phyloP scores from a whole-genome alignment of 2,888 invertebrate genomes.

The Microctonus brassicae region DNA sequence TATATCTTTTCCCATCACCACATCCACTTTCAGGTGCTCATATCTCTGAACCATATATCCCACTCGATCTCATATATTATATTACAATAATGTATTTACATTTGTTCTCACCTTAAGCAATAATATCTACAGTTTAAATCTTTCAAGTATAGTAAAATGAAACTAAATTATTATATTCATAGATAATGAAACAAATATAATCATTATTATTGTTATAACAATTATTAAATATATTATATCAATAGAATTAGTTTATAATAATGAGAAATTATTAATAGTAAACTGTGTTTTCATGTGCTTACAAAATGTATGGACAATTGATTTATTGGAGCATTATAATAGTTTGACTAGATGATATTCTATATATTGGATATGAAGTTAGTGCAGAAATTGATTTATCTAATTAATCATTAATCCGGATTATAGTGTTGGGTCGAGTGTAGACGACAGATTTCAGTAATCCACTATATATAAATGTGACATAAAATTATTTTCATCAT shows the following conservation, averaged over 20 bases:
- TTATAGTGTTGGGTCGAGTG: background rate
- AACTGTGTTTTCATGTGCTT: too few species aligned
- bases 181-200: too few species aligned
- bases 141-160: background rate
- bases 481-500: conserved; percentile 1
- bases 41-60: background rate
- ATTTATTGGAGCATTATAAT: background rate
- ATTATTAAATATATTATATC: too few species aligned
- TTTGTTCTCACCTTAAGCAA: background rate
- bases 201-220: too few species aligned
- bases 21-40: background rate
- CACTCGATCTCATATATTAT: background rate
- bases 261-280: too few species aligned
- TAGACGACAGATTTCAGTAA: conserved; percentile 1
- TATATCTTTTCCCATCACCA: background rate
- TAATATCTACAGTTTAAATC: background rate
- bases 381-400: conserved; percentile 19
- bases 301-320: too few species aligned
- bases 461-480: conserved; percentile 1
- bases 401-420: conserved; percentile 29
- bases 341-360: background rate
- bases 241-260: too few species aligned
- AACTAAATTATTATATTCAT: too few species aligned
- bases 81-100: background rate
- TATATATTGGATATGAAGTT: background rate